These are phyloP conservation scores for Salmo trutta DNA, from an alignment of 2,797 vertebrate species.

Conservation along the genomic window DNA sequence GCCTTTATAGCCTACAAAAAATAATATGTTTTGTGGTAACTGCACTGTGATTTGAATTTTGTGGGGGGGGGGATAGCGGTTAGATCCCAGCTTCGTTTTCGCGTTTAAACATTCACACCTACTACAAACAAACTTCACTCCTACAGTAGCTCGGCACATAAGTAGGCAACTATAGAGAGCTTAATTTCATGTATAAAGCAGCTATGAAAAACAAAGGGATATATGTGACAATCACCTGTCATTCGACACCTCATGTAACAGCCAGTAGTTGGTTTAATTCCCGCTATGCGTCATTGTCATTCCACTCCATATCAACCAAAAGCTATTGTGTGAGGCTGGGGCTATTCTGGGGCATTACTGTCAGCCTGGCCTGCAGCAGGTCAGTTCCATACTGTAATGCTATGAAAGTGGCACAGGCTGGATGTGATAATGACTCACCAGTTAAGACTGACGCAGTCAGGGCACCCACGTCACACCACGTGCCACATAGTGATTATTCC, in stretches of 20 bases:
- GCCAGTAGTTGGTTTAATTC: slow-evolving; percentile 61
- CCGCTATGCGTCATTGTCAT: slow-evolving; percentile 64
- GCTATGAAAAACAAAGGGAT: slow-evolving; percentile 31
- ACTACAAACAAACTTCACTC: not conserved
- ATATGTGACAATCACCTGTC: slow-evolving; percentile 51
- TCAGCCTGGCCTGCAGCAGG: slow-evolving; percentile 35
- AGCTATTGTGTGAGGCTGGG: slow-evolving; percentile 51
- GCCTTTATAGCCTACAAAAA: no score
- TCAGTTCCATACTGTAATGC: slow-evolving; percentile 44
- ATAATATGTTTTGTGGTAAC: no score
- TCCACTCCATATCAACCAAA: slow-evolving; percentile 66
- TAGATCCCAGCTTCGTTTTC: not conserved
- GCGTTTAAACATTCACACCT: not conserved
- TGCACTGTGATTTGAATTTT: no score
- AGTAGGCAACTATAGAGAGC: not conserved
- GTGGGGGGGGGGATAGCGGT: no score
- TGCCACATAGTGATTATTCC: slow-evolving; percentile 19
- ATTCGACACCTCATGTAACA: slow-evolving; percentile 70
- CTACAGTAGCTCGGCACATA: not conserved
- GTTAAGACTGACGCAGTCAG: slow-evolving; percentile 21
- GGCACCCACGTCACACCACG: slow-evolving; percentile 23
- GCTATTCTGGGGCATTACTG: slow-evolving; percentile 59
- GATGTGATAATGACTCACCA: slow-evolving; percentile 59
- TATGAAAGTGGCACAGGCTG: slow-evolving; percentile 37
- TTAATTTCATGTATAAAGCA: not conserved